Conservation (phyloP, 2,113 vertebrate species). For the Festucalex cinctus region DNA sequence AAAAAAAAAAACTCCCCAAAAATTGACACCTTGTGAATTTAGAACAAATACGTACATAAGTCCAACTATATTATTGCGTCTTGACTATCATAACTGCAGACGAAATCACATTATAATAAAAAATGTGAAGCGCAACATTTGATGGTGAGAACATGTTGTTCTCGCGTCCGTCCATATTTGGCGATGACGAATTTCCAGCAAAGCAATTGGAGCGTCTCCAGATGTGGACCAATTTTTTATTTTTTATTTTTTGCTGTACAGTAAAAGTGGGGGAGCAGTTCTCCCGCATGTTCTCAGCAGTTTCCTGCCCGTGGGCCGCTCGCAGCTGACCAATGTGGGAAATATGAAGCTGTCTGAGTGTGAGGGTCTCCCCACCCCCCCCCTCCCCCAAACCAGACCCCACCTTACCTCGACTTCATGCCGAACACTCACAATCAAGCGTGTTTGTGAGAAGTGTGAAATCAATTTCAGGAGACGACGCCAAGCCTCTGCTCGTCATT, state of each 20-base stretch:
- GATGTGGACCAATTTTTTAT: slow-evolving; percentile 49
- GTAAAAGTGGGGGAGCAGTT: slow-evolving; percentile 25
- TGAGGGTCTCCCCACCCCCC: slow-evolving; percentile 16
- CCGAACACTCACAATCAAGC: neutral
- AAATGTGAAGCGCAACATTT: too few species aligned
- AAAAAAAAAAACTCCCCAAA: too few species aligned
- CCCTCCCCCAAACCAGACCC: neutral
- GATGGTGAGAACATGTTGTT: too few species aligned
- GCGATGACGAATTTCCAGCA: slow-evolving; percentile 50
- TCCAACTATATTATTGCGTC: too few species aligned
- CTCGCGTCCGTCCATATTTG: too few species aligned
- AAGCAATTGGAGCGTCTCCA: slow-evolving; percentile 55
- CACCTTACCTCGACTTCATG: neutral
- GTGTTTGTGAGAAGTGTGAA: neutral
- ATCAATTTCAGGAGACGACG: neutral
- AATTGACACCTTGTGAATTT: too few species aligned
- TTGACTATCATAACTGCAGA: too few species aligned
- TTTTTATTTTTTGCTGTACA: slow-evolving; percentile 37
- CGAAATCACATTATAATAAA: too few species aligned
- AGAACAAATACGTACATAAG: too few species aligned
- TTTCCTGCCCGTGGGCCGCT: slow-evolving; percentile 52
- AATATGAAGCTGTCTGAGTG: slow-evolving; percentile 54
- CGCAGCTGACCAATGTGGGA: slow-evolving; percentile 66
- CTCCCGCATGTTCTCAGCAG: slow-evolving; percentile 60
- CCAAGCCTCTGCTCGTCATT: neutral